Percentiles rank a stretch among this genome's conserved stretches.
Evolutionary conservation across 2,797 vertebrate genomes (phyloP).

Genomic region (Myotis vivesi): DNA sequence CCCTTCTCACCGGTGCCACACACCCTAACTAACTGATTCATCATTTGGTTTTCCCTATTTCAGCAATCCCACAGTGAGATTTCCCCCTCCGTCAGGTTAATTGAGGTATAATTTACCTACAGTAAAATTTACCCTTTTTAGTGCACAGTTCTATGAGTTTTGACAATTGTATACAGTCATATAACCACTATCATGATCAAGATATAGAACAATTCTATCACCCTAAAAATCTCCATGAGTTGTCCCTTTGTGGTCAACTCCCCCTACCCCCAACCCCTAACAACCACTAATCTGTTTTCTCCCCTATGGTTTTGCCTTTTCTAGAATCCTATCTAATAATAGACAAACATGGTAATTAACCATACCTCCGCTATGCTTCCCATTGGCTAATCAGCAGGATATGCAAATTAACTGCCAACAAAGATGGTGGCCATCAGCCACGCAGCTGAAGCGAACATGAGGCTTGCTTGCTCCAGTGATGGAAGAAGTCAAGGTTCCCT

Average conservation of each 20-base stretch:
- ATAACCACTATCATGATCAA: background rate
- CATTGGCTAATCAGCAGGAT: too few relatives aligned
- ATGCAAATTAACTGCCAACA: too few relatives aligned
- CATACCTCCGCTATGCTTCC: too few relatives aligned
- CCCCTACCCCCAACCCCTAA: background rate
- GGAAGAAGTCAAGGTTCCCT: too few relatives aligned
- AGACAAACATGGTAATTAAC: too few relatives aligned
- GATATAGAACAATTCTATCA: background rate
- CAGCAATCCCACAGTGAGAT: background rate
- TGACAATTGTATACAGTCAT: background rate
- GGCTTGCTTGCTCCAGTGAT: too few relatives aligned
- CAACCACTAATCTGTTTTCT: background rate
- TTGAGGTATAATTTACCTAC: background rate
- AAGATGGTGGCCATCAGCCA: too few relatives aligned
- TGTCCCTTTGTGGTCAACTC: background rate
- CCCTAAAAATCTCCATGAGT: background rate
- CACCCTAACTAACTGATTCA: background rate
- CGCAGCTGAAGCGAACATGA: too few relatives aligned
- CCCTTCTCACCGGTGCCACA: accelerated
- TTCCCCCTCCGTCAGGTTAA: background rate
- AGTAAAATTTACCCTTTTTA: background rate
- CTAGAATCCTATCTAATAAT: background rate
- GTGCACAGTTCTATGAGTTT: background rate
- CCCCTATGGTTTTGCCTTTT: background rate
- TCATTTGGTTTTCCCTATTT: background rate